These are phyloP conservation scores for Euzophera pinguis DNA, from an alignment of 2,888 invertebrate species.

Conservation along the genomic window DNA sequence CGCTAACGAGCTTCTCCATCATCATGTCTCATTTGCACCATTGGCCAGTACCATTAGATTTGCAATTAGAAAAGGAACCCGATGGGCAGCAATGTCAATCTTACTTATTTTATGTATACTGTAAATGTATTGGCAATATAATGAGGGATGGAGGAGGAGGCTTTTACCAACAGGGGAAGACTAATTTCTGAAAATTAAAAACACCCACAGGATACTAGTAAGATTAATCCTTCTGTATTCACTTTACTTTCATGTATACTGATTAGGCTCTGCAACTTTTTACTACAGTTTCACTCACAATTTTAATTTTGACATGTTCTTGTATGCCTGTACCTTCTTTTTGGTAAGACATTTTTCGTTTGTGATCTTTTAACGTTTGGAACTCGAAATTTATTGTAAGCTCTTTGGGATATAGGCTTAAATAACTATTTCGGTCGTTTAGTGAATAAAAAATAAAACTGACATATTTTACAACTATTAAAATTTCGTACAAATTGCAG, in stretches of 20 bases:
- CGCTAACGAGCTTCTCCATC: too few relatives aligned
- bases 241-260: background rate
- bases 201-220: too few relatives aligned
- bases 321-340: constrained; percentile 24
- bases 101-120: too few relatives aligned
- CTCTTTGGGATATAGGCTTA: background rate
- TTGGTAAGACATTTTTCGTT: constrained; percentile 25
- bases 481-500: constrained; percentile 12
- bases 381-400: constrained; percentile 30
- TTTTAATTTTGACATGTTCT: constrained; percentile 35
- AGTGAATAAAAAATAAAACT: background rate
- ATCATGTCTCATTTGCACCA: too few relatives aligned
- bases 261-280: constrained; percentile 3
- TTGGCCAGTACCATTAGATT: too few relatives aligned
- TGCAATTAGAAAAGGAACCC: too few relatives aligned
- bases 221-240: constrained; percentile 19
- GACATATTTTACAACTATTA: too few relatives aligned
- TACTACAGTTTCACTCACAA: constrained; percentile 26
- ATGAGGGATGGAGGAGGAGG: too few relatives aligned
- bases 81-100: too few relatives aligned
- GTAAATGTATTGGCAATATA: too few relatives aligned
- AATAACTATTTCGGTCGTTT: background rate
- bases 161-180: too few relatives aligned
- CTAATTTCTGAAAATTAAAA: too few relatives aligned
- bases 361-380: constrained; percentile 22